Evolutionary conservation across 2,888 invertebrate genomes (phyloP).

Genomic region (Laothoe populi): DNA sequence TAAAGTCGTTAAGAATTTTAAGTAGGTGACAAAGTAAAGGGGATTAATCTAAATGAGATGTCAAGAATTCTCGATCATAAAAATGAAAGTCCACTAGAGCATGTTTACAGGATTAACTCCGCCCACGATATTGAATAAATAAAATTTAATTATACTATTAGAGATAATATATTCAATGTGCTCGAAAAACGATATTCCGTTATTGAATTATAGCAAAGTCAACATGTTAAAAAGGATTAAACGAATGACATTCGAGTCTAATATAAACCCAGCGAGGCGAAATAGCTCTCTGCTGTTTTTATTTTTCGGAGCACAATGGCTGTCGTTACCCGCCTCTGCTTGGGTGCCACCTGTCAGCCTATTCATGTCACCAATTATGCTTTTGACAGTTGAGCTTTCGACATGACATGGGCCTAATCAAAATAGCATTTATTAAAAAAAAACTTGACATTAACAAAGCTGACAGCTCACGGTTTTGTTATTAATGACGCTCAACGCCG

Average conservation of each 20-base stretch:
- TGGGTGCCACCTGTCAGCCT: conserved; percentile 58
- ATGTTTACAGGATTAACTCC: conserved; percentile 38
- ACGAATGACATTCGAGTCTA: neutral
- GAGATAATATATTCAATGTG: conserved; percentile 26
- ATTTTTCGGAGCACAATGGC: conserved; percentile 25
- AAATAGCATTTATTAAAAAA: conserved; percentile 84
- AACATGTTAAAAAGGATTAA: conserved; percentile 20
- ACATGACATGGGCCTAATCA: conserved; percentile 86
- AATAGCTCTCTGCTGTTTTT: conserved; percentile 2
- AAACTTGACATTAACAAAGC: conserved; percentile 79
- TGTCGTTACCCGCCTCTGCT: conserved; percentile 49
- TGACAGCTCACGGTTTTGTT: conserved; percentile 83
- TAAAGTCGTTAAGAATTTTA: conserved; percentile 11
- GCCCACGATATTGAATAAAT: conserved; percentile 39
- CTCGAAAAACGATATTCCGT: neutral
- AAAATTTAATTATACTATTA: conserved; percentile 38
- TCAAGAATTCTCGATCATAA: conserved; percentile 26
- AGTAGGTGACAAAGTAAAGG: conserved; percentile 21
- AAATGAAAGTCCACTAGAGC: conserved; percentile 37
- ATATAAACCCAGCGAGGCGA: conserved; percentile 6
- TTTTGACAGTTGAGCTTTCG: conserved; percentile 85
- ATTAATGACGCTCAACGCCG: conserved; percentile 72
- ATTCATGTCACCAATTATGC: conserved; percentile 82
- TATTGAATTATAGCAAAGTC: conserved; percentile 22
- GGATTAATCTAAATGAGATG: conserved; percentile 23